Percentiles rank a stretch among this genome's conserved stretches.
Conservation (phyloP, 2,113 vertebrate genomes). For the Nothocercus julius region DNA sequence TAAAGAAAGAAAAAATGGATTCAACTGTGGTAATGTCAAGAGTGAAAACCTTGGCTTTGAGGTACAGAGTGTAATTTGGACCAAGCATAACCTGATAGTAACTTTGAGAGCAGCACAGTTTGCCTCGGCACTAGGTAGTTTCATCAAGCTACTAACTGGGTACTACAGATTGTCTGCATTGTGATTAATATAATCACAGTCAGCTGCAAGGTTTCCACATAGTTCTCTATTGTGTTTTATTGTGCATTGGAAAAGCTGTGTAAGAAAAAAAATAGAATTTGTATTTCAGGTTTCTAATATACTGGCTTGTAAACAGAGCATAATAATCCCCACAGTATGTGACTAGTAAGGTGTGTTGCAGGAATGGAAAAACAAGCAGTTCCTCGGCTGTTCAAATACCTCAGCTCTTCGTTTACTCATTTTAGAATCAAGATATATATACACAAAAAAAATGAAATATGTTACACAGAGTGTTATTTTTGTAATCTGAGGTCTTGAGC, state of each 20-base stretch:
- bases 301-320: neutral
- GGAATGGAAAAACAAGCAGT: neutral
- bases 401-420: neutral
- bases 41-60: neutral
- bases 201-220: too few relatives aligned
- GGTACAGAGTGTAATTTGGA: neutral
- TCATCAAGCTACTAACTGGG: fast-evolving
- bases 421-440: neutral
- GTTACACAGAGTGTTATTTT: neutral
- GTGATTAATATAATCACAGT: neutral
- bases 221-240: neutral
- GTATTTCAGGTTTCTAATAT: neutral
- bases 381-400: neutral
- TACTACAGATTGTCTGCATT: neutral
- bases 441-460: neutral
- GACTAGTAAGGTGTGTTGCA: neutral
- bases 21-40: neutral
- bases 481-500: neutral
- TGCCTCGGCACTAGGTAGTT: neutral
- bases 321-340: fast-evolving
- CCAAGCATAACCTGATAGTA: neutral
- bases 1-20: neutral
- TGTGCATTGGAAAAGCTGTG: neutral
- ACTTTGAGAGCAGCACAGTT: neutral
- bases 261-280: neutral